phyloP scores from a whole-genome alignment of 2,888 invertebrate species.

The Trachelus tabidus region DNA sequence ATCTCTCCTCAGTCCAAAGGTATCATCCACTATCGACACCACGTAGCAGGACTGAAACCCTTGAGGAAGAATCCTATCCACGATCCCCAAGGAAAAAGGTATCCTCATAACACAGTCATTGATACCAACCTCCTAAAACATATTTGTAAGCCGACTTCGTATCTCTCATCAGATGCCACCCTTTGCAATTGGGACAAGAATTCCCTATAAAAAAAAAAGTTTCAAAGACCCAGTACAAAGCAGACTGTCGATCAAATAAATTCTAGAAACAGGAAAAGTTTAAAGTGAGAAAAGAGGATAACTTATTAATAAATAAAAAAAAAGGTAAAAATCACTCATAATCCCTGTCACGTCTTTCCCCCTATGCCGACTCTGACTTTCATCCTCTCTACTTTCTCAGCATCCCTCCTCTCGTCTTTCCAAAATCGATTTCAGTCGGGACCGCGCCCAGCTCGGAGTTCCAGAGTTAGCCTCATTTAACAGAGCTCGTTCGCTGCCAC shows the following conservation, averaged over 20 bases:
- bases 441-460: conserved; percentile 57
- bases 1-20: not conserved
- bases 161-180: not conserved
- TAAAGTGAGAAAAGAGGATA: not conserved
- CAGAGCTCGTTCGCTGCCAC: conserved; percentile 47
- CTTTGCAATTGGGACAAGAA: not conserved
- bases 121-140: not conserved
- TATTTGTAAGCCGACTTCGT: not conserved
- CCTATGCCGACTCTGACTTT: conserved; percentile 2
- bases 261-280: not conserved
- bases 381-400: conserved; percentile 28
- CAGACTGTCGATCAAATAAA: not conserved
- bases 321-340: conserved; percentile 32
- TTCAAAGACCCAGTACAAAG: not conserved
- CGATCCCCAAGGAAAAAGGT: not conserved
- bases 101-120: not conserved
- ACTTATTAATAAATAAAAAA: too few relatives aligned
- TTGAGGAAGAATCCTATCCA: not conserved
- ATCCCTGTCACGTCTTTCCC: conserved; percentile 51
- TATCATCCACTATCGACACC: not conserved
- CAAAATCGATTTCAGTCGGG: conserved; percentile 62
- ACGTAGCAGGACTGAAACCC: not conserved
- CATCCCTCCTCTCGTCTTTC: conserved; percentile 43
- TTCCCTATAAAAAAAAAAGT: not conserved
- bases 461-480: conserved; percentile 58